Conservation (phyloP, 2,113 vertebrate genomes). For the Nothoprocta pentlandii region DNA sequence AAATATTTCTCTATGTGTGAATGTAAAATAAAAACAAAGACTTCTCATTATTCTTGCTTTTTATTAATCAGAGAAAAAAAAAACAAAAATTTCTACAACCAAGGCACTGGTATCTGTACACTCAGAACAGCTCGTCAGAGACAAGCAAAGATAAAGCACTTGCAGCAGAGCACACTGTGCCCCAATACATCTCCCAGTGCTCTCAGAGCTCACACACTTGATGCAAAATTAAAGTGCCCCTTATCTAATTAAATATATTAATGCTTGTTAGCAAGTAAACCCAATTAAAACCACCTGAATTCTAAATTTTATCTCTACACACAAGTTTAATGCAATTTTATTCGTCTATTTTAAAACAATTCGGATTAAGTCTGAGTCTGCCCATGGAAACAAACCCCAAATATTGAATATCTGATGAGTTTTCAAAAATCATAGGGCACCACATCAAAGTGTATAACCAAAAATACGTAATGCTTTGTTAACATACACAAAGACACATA, state of each 20-base stretch:
- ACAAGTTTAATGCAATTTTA: conserved; percentile 21
- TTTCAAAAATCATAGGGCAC: neutral
- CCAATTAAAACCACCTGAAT: conserved; percentile 6
- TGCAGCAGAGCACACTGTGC: neutral
- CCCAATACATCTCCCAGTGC: neutral
- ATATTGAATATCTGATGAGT: conserved; percentile 17
- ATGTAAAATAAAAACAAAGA: neutral
- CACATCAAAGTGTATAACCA: conserved; percentile 7
- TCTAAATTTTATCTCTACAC: conserved; percentile 18
- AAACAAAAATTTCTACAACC: neutral
- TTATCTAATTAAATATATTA: conserved; percentile 54
- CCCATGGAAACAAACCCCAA: conserved; percentile 9
- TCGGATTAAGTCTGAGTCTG: neutral
- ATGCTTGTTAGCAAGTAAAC: conserved; percentile 42
- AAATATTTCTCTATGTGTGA: neutral
- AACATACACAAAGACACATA: neutral
- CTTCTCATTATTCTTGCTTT: neutral
- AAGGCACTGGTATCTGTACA: neutral
- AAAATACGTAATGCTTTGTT: neutral
- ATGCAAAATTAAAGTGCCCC: neutral
- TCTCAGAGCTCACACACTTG: neutral
- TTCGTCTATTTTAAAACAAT: conserved; percentile 49
- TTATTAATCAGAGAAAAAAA: neutral
- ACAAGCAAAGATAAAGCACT: neutral
- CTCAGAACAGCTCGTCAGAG: neutral